Conservation (phyloP, 2,888 invertebrate genomes). For the Oligia strigilis region DNA sequence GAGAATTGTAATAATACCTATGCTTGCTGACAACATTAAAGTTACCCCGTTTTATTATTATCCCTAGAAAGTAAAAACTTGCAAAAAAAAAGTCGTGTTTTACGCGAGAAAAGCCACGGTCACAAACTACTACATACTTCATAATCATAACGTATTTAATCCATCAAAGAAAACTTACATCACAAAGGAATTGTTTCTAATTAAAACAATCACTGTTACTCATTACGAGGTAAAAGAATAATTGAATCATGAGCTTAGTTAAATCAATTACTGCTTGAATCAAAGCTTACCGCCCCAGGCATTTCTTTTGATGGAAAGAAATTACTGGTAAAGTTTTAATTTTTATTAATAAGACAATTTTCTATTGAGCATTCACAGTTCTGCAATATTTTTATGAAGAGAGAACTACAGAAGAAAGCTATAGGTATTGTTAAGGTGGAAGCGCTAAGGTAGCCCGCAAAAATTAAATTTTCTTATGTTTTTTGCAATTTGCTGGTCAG, state of each 20-base stretch:
- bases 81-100: background rate
- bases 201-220: slow-evolving; percentile 1
- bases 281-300: slow-evolving; percentile 40
- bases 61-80: too few species aligned
- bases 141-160: background rate
- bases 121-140: background rate
- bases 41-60: too few species aligned
- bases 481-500: too few species aligned
- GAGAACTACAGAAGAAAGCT: background rate
- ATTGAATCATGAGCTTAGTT: slow-evolving; percentile 1
- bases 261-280: slow-evolving; percentile 17
- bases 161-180: slow-evolving; percentile 29
- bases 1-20: too few species aligned
- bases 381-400: background rate
- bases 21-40: too few species aligned
- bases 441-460: too few species aligned
- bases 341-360: background rate
- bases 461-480: too few species aligned
- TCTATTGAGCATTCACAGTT: background rate
- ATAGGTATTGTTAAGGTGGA: background rate
- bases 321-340: slow-evolving; percentile 14
- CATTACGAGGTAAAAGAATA: slow-evolving; percentile 1
- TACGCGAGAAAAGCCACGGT: background rate
- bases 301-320: slow-evolving; percentile 23
- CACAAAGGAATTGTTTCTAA: slow-evolving; percentile 4